Evolutionary conservation across 2,888 invertebrate genomes (phyloP), one percentile per base, ranked within the genome.

Genomic region (Colletes collaris): DNA sequence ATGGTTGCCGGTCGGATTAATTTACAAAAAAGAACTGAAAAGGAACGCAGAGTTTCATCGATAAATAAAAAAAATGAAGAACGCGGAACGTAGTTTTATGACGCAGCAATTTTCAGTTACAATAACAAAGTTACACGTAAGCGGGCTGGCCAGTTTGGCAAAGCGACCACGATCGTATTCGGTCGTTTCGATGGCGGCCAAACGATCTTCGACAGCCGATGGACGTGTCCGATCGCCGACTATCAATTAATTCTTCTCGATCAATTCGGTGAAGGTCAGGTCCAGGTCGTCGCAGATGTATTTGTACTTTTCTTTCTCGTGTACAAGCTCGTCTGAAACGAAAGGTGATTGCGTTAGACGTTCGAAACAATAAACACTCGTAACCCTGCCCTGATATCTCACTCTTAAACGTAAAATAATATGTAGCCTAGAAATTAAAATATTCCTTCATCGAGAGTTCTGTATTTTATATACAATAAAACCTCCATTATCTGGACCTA

Each of bases 281-380:
- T 99, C 99, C 96, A 99, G 96, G 94, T 99, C 99, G 96, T 99
- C 99, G 95, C 99, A 99, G 95, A 99, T 99, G 95, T 97, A 97
- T 96, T 99, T 99, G 98, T 99, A 99, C 94, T 98, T 98, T 95
- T 99, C 99, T 96, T 99, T 99, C 94, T 98, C 98, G 94, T 97
- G 96, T 93, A 98, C 97, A 93, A 98, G 96, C 94, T 98, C 98
- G 96, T 98, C 98, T 98, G 96, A 89, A 95, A 94, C 79, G 79
- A 71, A 87, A 86, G 46, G 37, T 58, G 44, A n/a, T n/a, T 37
- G 37, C 0, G 1, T 81, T 68, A 86, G 16, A 37, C 63, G 10
- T 11, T 27, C 2, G 6, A 16, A 53, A 27, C 37, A 4, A 16
- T 7, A 56, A 55, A 6, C 10, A 27, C 2, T 3, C 27, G 10